A percentile compares a stretch with the other conserved stretches of the same genome.
Evolutionary conservation across 2,113 vertebrate species (phyloP).

Genomic region (Argyrosomus japonicus): DNA sequence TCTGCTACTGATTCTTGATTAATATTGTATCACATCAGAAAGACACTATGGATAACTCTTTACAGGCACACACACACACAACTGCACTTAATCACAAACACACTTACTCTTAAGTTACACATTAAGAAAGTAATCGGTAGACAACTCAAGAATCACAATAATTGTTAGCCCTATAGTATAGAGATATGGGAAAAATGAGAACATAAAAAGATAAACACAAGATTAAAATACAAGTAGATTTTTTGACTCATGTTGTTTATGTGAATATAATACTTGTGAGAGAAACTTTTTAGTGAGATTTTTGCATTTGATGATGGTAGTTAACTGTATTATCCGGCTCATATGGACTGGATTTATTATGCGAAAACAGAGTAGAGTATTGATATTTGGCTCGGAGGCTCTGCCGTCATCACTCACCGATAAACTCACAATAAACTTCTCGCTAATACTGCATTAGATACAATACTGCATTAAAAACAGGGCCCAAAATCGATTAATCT

Average conservation of each 20-base stretch:
- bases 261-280: neutral
- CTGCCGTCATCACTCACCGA: neutral
- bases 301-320: neutral
- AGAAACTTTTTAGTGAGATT: neutral
- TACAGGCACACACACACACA: too few species aligned
- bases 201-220: neutral
- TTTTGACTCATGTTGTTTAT: neutral
- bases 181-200: neutral
- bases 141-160: neutral
- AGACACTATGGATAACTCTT: too few species aligned
- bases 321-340: neutral
- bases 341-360: neutral
- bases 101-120: too few species aligned
- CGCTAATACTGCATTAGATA: neutral
- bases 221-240: neutral
- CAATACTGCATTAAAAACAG: neutral
- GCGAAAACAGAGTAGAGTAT: neutral
- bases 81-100: too few species aligned
- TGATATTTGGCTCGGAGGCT: neutral
- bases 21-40: too few species aligned
- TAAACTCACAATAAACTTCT: neutral
- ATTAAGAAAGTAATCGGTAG: neutral
- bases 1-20: too few species aligned
- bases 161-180: neutral
- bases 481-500: neutral